phyloP scores from a whole-genome alignment of 1,140 invertebrate genomes.

The Palaemon carinicauda region DNA sequence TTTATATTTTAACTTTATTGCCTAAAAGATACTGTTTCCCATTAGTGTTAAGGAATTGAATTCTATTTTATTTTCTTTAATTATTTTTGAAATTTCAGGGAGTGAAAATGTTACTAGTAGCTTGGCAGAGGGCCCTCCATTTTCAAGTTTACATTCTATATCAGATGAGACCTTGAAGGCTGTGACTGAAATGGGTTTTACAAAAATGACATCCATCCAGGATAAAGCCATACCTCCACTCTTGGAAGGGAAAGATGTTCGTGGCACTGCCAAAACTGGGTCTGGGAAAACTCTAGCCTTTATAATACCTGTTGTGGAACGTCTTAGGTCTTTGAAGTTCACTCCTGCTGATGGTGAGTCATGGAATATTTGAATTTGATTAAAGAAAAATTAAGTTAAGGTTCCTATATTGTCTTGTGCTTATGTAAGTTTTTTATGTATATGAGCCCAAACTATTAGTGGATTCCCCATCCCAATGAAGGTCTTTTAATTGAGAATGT shows the following conservation, averaged over 20 bases:
- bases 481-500: too few species aligned
- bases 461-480: too few species aligned
- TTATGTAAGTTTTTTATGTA: neutral
- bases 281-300: constrained; percentile 99
- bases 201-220: constrained; percentile 91
- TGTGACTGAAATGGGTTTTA: constrained; percentile 77
- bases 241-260: constrained; percentile 86
- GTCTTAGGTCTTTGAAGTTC: constrained; percentile 72
- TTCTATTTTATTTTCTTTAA: too few species aligned
- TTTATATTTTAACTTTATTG: too few species aligned
- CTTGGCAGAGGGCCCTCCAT: too few species aligned
- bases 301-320: constrained; percentile 80
- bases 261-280: constrained; percentile 96
- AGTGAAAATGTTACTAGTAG: too few species aligned
- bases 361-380: neutral
- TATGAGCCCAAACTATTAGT: neutral
- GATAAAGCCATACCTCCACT: constrained; percentile 83
- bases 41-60: too few species aligned
- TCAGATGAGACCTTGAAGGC: constrained; percentile 74
- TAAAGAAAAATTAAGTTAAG: neutral
- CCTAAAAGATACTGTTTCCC: too few species aligned
- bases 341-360: neutral
- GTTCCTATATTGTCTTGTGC: neutral
- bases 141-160: neutral
- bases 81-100: too few species aligned